A percentile compares a stretch with the other conserved stretches of the same genome.
phyloP scores from a whole-genome alignment of 2,888 invertebrate species.

The Orthosia gracilis region DNA sequence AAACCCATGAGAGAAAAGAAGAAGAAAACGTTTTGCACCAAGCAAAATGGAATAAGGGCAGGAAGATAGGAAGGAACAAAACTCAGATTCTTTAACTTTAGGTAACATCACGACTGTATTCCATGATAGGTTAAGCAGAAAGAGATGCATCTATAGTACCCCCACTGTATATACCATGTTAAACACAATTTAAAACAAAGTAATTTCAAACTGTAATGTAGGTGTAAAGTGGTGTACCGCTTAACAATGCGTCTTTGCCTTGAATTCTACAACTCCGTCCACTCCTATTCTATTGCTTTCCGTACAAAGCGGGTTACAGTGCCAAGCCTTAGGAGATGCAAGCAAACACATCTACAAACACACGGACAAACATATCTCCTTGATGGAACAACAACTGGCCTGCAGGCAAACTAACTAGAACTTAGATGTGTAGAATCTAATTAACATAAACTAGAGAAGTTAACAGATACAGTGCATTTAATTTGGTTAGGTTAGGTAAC shows the following conservation, averaged over 20 bases:
- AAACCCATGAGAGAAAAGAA: no score
- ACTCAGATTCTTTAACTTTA: neutral
- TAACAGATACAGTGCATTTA: neutral
- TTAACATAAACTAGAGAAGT: slow-evolving; percentile 2
- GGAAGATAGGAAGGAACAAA: neutral
- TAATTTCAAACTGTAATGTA: neutral
- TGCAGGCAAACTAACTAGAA: slow-evolving; percentile 2
- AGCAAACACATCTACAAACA: slow-evolving; percentile 27
- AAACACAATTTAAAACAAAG: slow-evolving; percentile 14
- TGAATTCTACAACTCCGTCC: slow-evolving; percentile 6
- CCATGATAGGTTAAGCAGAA: no score
- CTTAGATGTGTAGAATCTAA: neutral
- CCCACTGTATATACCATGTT: no score
- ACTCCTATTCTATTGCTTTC: slow-evolving; percentile 11
- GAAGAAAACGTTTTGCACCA: no score
- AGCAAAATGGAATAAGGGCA: no score
- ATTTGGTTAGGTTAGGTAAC: neutral
- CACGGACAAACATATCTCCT: slow-evolving; percentile 27
- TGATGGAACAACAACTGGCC: slow-evolving; percentile 27
- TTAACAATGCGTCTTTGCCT: slow-evolving; percentile 4
- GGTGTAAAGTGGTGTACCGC: no score
- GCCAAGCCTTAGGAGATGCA: slow-evolving; percentile 27
- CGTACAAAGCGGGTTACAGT: slow-evolving; percentile 17
- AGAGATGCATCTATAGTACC: no score
- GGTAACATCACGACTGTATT: no score